A percentile compares a stretch with the other conserved stretches of the same genome.
phyloP scores from a whole-genome alignment of 2,113 vertebrate genomes.

The Gopherus evgoodei region DNA sequence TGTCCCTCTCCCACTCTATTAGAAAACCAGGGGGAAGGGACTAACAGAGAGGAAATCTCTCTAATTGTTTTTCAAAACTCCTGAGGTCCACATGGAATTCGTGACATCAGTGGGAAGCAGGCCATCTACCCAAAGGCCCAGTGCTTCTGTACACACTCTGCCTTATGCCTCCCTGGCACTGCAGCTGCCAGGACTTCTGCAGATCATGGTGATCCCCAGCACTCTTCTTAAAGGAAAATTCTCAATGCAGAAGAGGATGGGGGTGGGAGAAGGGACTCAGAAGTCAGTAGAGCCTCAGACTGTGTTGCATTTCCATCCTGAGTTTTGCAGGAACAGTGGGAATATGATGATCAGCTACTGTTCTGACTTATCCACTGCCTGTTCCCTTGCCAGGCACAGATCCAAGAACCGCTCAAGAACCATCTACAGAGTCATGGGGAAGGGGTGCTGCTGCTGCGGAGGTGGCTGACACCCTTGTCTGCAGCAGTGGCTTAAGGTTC shows the following conservation, averaged over 20 bases:
- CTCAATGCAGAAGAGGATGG: background rate
- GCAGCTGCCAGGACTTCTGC: background rate
- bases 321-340: background rate
- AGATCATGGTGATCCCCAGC: background rate
- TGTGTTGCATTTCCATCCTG: background rate
- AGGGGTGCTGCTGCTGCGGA: accelerated
- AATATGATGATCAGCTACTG: background rate
- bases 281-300: background rate
- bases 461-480: background rate
- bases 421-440: background rate
- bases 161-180: background rate
- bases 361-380: background rate
- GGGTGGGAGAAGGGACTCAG: background rate
- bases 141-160: background rate
- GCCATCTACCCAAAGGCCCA: background rate
- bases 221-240: background rate
- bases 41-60: conserved; percentile 10
- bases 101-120: background rate
- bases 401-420: background rate
- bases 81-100: background rate
- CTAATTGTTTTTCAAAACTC: background rate
- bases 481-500: background rate
- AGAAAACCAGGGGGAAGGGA: background rate
- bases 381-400: background rate
- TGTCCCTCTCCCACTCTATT: background rate